These are phyloP conservation scores for Drosophila simulans DNA, from an alignment of 1,140 invertebrate genomes.

Conservation along the genomic window DNA sequence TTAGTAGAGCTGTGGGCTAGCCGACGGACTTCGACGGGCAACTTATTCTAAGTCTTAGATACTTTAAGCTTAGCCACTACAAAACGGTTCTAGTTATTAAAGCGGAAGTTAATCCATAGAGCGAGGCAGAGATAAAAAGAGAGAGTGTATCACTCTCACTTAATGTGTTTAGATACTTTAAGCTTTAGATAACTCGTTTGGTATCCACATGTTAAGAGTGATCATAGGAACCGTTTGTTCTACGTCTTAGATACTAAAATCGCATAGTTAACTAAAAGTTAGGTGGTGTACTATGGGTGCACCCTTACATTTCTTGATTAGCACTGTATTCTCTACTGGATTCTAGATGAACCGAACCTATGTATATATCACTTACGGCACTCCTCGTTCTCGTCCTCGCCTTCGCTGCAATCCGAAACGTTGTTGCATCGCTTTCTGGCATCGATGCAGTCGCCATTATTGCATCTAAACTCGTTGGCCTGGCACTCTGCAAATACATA, in stretches of 20 bases:
- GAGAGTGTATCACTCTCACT: too few relatives aligned
- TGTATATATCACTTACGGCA: conserved; percentile 85
- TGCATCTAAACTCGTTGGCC: conserved; percentile 87
- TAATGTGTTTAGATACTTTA: background rate
- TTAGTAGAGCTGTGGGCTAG: conserved; percentile 3
- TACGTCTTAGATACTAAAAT: conserved; percentile 34
- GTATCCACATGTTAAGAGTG: background rate
- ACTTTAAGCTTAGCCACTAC: background rate
- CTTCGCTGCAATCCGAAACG: conserved; percentile 86
- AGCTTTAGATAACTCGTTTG: background rate
- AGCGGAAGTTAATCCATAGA: background rate
- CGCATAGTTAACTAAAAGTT: conserved; percentile 44
- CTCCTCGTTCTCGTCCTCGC: conserved; percentile 87
- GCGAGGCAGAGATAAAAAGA: too few relatives aligned
- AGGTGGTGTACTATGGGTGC: background rate
- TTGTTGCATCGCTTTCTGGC: conserved; percentile 87
- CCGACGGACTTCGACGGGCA: background rate
- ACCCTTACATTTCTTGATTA: conserved; percentile 9
- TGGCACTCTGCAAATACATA: conserved; percentile 86
- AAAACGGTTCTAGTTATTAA: background rate
- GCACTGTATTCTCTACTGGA: conserved; percentile 14
- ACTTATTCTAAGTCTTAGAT: background rate
- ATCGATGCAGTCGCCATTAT: conserved; percentile 89
- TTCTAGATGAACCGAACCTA: too few relatives aligned
- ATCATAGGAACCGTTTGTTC: too few relatives aligned